phyloP scores from a whole-genome alignment of 2,113 vertebrate genomes.

The Macquaria australasica region DNA sequence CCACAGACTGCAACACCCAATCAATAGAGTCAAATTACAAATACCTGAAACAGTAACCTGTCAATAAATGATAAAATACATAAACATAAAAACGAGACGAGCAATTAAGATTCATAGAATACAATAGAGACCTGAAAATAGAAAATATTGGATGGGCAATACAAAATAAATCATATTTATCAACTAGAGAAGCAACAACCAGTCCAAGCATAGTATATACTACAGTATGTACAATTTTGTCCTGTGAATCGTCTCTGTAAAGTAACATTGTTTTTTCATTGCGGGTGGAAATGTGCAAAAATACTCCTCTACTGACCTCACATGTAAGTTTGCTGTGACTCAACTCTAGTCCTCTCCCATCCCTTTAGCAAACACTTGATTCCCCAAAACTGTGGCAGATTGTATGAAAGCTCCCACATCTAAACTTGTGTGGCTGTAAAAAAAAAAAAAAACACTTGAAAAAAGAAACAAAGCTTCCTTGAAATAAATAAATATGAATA shows the following conservation, averaged over 20 bases:
- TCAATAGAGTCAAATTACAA: background rate
- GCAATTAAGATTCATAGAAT: background rate
- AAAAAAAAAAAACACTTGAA: background rate
- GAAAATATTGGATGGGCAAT: background rate
- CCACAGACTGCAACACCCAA: background rate
- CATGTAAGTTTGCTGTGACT: background rate
- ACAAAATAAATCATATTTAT: background rate
- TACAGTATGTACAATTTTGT: no score
- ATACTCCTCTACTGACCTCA: background rate
- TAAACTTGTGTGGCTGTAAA: background rate
- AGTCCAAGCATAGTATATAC: no score
- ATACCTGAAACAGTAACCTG: background rate
- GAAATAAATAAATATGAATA: constrained; percentile 16
- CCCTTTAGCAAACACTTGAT: background rate
- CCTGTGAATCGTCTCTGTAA: no score
- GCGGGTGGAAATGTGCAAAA: background rate
- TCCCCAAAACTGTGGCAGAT: background rate
- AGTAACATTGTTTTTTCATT: no score
- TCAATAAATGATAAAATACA: background rate
- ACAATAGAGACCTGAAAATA: background rate
- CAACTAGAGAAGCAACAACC: no score
- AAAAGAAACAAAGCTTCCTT: background rate
- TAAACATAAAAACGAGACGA: background rate
- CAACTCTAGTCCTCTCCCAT: background rate
- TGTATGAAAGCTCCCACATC: background rate